Conservation (phyloP, 2,888 invertebrate species). For the Euproctis similis region DNA sequence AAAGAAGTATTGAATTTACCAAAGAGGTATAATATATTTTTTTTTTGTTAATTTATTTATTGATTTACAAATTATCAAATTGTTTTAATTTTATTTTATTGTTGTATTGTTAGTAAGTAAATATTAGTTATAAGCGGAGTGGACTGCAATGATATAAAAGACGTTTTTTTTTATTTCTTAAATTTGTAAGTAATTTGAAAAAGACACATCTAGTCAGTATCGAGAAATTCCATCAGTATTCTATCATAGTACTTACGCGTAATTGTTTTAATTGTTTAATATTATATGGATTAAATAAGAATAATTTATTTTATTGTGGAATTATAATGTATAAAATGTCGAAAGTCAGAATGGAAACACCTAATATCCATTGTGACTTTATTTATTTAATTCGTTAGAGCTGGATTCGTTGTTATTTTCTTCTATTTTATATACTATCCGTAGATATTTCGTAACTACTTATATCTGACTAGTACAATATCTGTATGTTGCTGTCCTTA, state of each 20-base stretch:
- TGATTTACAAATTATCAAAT: conserved; percentile 20
- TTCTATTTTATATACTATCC: no score
- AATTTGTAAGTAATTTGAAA: conserved; percentile 26
- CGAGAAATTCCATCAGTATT: conserved; percentile 31
- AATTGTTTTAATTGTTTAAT: conserved; percentile 4
- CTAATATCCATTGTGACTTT: no score
- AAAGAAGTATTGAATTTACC: conserved; percentile 24
- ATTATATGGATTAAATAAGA: no score
- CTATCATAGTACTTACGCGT: conserved; percentile 14
- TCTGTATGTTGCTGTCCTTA: no score
- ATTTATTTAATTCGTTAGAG: no score
- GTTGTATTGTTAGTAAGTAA: conserved; percentile 17
- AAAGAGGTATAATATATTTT: conserved; percentile 28
- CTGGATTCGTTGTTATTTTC: no score
- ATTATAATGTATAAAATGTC: no score
- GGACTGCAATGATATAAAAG: conserved; percentile 19
- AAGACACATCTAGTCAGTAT: conserved; percentile 48
- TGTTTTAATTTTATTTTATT: conserved; percentile 22
- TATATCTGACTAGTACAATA: no score
- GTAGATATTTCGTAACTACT: no score
- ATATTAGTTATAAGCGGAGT: conserved; percentile 23
- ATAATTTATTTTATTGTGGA: no score
- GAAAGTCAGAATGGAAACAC: no score
- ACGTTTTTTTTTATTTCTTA: conserved; percentile 19
- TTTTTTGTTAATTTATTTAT: conserved; percentile 22